Evolutionary conservation across 1,140 invertebrate genomes (phyloP), one percentile per base, ranked within the genome.

Genomic region (Oryzaephilus surinamensis): DNA sequence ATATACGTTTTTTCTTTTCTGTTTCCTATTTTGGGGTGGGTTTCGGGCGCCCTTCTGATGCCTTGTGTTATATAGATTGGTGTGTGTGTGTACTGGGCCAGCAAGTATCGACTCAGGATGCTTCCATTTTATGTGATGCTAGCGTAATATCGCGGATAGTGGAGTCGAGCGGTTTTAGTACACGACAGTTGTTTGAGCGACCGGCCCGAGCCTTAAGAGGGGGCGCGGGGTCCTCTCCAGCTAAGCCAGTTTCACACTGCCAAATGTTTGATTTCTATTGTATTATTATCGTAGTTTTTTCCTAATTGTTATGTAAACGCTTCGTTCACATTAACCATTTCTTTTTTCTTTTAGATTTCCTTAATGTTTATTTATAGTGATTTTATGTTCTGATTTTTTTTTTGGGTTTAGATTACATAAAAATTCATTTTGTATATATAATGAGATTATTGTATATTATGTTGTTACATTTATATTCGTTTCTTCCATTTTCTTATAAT

Each of bases 141-240:
- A 44, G 50, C 51, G 47, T 55, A 57, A 57, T 57, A 54, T 54
- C 52, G 41, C 45, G 42, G 45, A 51, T 50, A 53, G 51, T 52
- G 43, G 50, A 54, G 48, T 45, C 32, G 49, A 46, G 45, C 46
- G 48, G 46, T 50, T 53, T 55, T 47, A 51, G 49, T 49, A 57
- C 48, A 58, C 55, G 55, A 58, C 55, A 58, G 55, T 55, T 58
- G 55, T 58, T 58, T 58, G 53, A 58, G 49, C 55, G 51, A 55
- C 45, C 47, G 37, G 48, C 39, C 41, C 35, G 28, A 30, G 31
- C 41, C 30, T 44, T 43, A 20, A 28, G 24, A 35, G 35, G 38
- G 41, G 11, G 32, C 36, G 46, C 35, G 29, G 32, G 41, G 30
- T 27, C 27, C 43, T 31, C n/a, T n/a, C n/a, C n/a, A n/a, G n/a